Evolutionary conservation across 2,888 invertebrate species (phyloP), one percentile per base, ranked within the genome.

Genomic region (Lithophane leautieri): DNA sequence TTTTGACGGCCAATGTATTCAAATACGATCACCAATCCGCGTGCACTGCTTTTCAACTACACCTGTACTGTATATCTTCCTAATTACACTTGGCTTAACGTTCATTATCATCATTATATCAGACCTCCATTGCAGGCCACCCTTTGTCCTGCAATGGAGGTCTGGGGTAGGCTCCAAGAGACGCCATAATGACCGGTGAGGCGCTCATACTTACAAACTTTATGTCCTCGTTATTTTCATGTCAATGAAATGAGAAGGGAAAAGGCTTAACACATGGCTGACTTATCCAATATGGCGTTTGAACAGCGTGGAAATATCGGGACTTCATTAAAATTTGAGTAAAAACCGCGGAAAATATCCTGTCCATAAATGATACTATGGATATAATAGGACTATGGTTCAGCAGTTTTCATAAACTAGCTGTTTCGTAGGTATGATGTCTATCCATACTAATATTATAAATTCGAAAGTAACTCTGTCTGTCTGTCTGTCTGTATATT

Each of bases 171-270:
- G n/a, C n/a, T 12, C 12, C 19, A 47, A 47, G 2, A 28, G 0
- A 47, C 14, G 22, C 25, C 65, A 28, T 14, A 65, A 65, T 28
- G 47, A 22, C 19, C 25, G 28, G 8, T 22, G 47, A 47, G 12
- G 25, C 19, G 12, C 28, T 9, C 2, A 14, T 19, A 47, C 65
- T 65, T 65, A 47, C 47, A 47, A 65, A 47, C 28, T 47, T 65
- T 65, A 65, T 47, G 47, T 28, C 4, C 65, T 22, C 65, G 47
- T 65, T 65, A 65, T 25, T 65, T 65, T 47, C 28, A 47, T 65
- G 28, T 47, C 22, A 47, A 28, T 28, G 19, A 47, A 65, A 65
- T 28, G 28, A 65, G 8, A 65, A 47, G 8, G 14, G 22, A 61
- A 61, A 22, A 34, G 4, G 7, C 12, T 60, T 60, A 34, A 12